These are phyloP conservation scores for Umimayanthus chanpuru DNA, from an alignment of 92 coral and sea anemone species.

Conservation along the genomic window DNA sequence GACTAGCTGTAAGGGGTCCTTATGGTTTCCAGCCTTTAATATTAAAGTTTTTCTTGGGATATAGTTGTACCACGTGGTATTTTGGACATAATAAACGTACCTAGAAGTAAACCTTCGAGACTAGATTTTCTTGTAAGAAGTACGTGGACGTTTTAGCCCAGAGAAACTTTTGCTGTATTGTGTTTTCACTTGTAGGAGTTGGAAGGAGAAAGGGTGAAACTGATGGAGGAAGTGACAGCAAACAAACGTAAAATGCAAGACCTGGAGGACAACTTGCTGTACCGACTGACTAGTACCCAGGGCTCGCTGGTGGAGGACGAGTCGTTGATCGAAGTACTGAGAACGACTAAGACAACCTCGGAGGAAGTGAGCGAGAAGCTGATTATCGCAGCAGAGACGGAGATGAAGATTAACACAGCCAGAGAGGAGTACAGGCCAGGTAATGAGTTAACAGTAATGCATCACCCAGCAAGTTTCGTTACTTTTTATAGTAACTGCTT, in stretches of 20 bases:
- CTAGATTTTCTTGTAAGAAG: neutral
- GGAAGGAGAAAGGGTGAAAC: conserved; percentile 94
- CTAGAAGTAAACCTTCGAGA: no score
- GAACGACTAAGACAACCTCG: conserved; percentile 89
- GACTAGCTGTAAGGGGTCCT: neutral
- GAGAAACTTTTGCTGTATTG: neutral
- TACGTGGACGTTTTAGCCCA: neutral
- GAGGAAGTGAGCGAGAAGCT: conserved; percentile 99
- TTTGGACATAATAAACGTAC: neutral
- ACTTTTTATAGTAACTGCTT: neutral
- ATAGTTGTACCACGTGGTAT: neutral
- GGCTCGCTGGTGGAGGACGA: conserved; percentile 99
- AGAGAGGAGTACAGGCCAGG: conserved; percentile 99
- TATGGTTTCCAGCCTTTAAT: neutral
- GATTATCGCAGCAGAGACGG: conserved; percentile 98
- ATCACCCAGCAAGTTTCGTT: neutral
- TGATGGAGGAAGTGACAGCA: conserved; percentile 99
- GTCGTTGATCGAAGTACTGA: conserved; percentile 94
- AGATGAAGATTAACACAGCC: conserved; percentile 93
- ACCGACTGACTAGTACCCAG: conserved; percentile 97
- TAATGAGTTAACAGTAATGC: conserved; percentile 10
- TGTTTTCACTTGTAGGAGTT: conserved; percentile 70
- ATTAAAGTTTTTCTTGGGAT: neutral
- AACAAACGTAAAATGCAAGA: conserved; percentile 98
- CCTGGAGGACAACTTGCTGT: conserved; percentile 91